Base-by-base conservation (phyloP, 2,797 vertebrate genomes). In the Ispidina lecontei region DNA sequence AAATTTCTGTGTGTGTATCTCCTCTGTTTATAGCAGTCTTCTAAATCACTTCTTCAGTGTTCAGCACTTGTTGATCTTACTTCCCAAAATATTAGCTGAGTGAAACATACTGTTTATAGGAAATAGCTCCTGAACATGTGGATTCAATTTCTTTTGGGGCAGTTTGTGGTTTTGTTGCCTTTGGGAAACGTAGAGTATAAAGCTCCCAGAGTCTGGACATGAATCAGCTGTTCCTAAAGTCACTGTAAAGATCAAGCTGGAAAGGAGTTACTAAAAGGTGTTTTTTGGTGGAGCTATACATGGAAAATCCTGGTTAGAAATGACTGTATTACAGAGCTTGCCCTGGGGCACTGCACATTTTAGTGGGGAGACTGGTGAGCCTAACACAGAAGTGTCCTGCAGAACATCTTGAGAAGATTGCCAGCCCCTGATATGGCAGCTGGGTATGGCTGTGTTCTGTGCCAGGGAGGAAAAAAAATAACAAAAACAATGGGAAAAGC, bases 81-180 rank as follows among this genome's bases (percentile, higher is more conserved):
- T 79, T 86, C 77, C 62, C 41, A 47, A 87, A 93, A 71, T 93
- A 84, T 84, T 74, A 87, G 46, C 72, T 64, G 47, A 91, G 82
- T 55, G 64, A 74, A 79, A 51, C 10, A 4, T 20, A 2, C 17
- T 90, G 14, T 87, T 88, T 56, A 68, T 28, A 70, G 69, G 73
- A 21, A 91, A 68, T 25, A 49, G 16, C 46, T 93, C 63, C 44
- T 64, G 59, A 76, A 89, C 28, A 70, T 25, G 63, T 73, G 54
- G 44, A 76, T 91, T 89, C 28, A 39, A 21, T 71, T 81, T 79
- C 43, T 76, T 94, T 67, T 47, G 69, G 70, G n/a, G 17, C 15
- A 63, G 11, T 56, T 47, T 43, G 29, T 18, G 49, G 9, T 16
- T 64, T 81, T 67, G 37, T 67, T 88, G 43, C 41, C 44, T 63